Conservation (phyloP, 2,113 vertebrate species). For the Sphaerodactylus townsendi region DNA sequence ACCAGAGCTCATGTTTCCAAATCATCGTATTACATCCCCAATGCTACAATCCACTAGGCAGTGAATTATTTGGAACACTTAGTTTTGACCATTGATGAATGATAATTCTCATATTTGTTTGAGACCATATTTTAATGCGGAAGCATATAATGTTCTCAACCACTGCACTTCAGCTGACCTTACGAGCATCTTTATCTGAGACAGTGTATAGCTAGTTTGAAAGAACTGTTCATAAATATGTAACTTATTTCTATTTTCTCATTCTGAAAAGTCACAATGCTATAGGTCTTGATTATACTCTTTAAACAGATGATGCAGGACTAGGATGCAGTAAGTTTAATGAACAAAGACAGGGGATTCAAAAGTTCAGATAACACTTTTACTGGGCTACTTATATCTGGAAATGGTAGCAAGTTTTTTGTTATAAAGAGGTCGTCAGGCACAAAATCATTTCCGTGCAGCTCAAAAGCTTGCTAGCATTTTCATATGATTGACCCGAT, state of each 20-base stretch:
- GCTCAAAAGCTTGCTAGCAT: not conserved
- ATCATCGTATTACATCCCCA: too few species aligned
- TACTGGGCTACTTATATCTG: not conserved
- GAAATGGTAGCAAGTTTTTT: not conserved
- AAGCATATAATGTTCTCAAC: too few species aligned
- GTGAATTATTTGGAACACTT: too few species aligned
- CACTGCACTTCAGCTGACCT: too few species aligned
- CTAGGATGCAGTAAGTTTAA: not conserved
- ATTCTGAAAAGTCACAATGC: not conserved
- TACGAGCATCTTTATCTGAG: too few species aligned
- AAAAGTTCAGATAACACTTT: not conserved
- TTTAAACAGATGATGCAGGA: not conserved
- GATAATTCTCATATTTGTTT: too few species aligned
- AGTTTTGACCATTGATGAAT: too few species aligned
- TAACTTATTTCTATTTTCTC: not conserved
- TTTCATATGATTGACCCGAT: not conserved
- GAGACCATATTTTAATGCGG: too few species aligned
- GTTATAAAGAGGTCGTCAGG: not conserved
- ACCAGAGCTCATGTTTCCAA: too few species aligned
- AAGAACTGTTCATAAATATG: not conserved
- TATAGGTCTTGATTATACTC: too few species aligned
- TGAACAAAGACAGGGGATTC: not conserved
- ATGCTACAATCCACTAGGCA: too few species aligned
- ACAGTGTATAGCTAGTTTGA: not conserved
- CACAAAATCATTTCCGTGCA: not conserved